These are phyloP conservation scores for Nicator chloris DNA, from an alignment of 2,113 vertebrate species.

Conservation along the genomic window DNA sequence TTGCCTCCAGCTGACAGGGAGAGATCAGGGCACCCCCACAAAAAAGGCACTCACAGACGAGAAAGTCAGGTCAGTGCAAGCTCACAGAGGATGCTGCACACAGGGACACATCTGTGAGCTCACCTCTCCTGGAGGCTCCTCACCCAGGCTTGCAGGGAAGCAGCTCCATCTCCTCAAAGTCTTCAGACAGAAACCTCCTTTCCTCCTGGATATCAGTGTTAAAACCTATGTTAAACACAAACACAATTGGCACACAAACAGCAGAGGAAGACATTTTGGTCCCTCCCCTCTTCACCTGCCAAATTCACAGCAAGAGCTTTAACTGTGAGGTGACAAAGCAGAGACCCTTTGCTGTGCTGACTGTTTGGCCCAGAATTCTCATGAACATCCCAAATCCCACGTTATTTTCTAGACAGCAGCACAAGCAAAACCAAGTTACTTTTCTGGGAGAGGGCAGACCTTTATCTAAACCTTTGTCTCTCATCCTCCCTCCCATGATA, in stretches of 20 bases:
- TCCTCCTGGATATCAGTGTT: not conserved
- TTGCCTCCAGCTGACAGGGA: not conserved
- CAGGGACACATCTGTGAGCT: not conserved
- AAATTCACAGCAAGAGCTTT: not conserved
- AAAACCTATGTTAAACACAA: not conserved
- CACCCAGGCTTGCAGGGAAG: not conserved
- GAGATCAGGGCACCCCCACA: not conserved
- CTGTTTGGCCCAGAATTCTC: not conserved
- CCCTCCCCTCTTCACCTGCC: not conserved
- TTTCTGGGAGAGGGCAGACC: not conserved
- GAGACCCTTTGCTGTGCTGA: not conserved
- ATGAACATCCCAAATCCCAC: not conserved
- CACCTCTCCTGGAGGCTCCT: not conserved
- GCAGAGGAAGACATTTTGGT: rapidly evolving
- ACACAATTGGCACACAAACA: not conserved
- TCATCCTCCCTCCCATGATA: not conserved
- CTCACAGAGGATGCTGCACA: not conserved
- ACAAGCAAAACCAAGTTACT: not conserved
- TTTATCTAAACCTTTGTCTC: not conserved
- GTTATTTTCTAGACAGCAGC: not conserved
- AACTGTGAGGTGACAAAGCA: not conserved
- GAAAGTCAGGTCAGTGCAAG: not conserved
- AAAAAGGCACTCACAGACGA: not conserved
- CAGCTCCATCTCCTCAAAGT: not conserved
- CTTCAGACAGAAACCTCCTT: not conserved